Percentiles rank a stretch among this genome's conserved stretches.
Evolutionary conservation across 2,797 vertebrate genomes (phyloP).

Genomic region (Pipistrellus pygmaeus): DNA sequence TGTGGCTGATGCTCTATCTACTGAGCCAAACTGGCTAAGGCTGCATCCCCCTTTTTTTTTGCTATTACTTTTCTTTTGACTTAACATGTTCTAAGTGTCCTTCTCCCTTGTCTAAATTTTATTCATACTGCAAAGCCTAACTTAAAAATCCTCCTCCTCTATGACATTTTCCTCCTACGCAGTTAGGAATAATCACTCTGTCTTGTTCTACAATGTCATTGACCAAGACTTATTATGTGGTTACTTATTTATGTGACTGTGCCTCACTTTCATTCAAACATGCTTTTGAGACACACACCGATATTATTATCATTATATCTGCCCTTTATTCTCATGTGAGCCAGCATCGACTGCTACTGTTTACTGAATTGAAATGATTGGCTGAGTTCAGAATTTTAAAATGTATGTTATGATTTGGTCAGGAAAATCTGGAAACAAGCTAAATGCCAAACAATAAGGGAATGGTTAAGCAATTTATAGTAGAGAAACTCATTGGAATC

Average conservation of each 20-base stretch:
- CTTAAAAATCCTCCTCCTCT: not conserved
- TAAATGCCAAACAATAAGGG: not conserved
- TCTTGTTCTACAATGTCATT: not conserved
- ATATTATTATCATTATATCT: not conserved
- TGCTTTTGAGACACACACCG: not conserved
- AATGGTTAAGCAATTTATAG: not conserved
- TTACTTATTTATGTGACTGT: not conserved
- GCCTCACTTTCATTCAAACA: not conserved
- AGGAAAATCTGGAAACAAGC: not conserved
- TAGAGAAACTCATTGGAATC: not conserved
- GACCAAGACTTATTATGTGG: not conserved
- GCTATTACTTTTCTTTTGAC: conserved; percentile 1
- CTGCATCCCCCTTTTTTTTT: not conserved
- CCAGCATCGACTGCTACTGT: not conserved
- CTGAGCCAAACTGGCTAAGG: no score
- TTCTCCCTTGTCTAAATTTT: not conserved
- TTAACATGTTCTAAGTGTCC: not conserved
- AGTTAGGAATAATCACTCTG: not conserved
- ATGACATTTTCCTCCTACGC: not conserved
- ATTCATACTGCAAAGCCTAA: not conserved
- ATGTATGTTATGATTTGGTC: not conserved
- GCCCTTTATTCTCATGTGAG: not conserved
- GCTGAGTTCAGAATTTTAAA: not conserved
- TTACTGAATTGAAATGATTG: not conserved
- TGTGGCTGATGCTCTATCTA: no score